Conservation (phyloP, 2,888 invertebrate species). For the Orthonevra nobilis region DNA sequence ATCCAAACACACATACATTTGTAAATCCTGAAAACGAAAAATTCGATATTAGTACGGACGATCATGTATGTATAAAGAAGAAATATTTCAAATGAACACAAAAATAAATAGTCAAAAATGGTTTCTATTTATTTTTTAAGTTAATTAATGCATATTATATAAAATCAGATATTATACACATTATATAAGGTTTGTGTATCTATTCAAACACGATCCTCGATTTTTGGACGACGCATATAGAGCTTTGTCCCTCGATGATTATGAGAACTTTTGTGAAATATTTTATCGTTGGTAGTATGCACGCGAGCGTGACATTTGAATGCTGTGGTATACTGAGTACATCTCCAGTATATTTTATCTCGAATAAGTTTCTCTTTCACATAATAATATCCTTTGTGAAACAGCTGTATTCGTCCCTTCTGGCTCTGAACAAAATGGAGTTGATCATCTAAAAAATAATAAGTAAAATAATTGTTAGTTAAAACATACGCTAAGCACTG, state of each 20-base stretch:
- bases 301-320: constrained; percentile 77
- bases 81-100: constrained; percentile 7
- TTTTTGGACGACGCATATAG: constrained; percentile 63
- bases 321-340: constrained; percentile 78
- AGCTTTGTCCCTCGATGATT: constrained; percentile 74
- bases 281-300: constrained; percentile 75
- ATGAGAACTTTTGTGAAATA: constrained; percentile 76
- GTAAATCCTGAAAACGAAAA: constrained; percentile 37
- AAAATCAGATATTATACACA: neutral
- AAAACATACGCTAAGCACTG: neutral
- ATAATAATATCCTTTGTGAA: constrained; percentile 76
- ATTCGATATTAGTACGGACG: constrained; percentile 11
- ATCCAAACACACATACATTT: constrained; percentile 72
- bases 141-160: too few species aligned
- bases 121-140: constrained; percentile 31
- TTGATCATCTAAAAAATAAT: constrained; percentile 35
- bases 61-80: neutral
- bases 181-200: neutral
- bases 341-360: constrained; percentile 79
- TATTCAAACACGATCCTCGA: too few species aligned
- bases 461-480: constrained; percentile 9
- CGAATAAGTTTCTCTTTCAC: constrained; percentile 78
- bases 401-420: constrained; percentile 77
- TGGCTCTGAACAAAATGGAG: constrained; percentile 74
- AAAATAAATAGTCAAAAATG: neutral